Base-by-base conservation (phyloP, 2,888 invertebrate species). In the Resseliella maxima region DNA sequence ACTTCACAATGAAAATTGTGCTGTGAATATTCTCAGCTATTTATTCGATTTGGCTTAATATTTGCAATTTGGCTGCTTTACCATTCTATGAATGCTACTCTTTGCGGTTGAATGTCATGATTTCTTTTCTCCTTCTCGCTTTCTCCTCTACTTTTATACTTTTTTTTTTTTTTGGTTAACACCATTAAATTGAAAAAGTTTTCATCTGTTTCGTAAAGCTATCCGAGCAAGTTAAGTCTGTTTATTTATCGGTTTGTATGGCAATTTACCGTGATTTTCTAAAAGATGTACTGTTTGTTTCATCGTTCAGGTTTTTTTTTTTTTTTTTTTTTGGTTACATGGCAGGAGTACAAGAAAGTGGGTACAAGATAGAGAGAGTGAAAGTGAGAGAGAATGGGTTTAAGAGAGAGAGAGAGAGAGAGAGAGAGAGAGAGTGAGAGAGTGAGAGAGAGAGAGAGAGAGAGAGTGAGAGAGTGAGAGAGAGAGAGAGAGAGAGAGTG, bases 141-240 rank as follows among this genome's bases (percentile, higher is more conserved):
- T n/a, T 2, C 18, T 59, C 59, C 6, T 59, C 24, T 24, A 6
- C 10, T 59, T 59, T n/a, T n/a, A n/a, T n/a, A n/a, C 24, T 59
- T 59, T 3, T 24, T 59, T n/a, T 0, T 31, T 72, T 31, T 15
- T 31, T 31, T n/a, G 72, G 72, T 72, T 72, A 72, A 72, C 31
- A 72, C 72, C 72, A 72, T 72, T 72, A 72, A 72, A 72, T 72
- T 72, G 72, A 72, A 72, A 72, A 72, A 72, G 72, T 72, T 72
- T 72, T 72, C 31, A 72, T 72, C 35, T 72, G 72, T 27, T 72
- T 72, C 31, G n/a, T 31, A 72, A 72, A 72, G 72, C 72, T 72
- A 72, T 72, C n/a, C 72, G 15, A 72, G 72, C 31, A 31, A 72
- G 72, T 72, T 72, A 72, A 72, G 72, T 72, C 72, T 35, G 72